Conservation (phyloP, 2,888 invertebrate genomes). For the Crepidodera aurea region DNA sequence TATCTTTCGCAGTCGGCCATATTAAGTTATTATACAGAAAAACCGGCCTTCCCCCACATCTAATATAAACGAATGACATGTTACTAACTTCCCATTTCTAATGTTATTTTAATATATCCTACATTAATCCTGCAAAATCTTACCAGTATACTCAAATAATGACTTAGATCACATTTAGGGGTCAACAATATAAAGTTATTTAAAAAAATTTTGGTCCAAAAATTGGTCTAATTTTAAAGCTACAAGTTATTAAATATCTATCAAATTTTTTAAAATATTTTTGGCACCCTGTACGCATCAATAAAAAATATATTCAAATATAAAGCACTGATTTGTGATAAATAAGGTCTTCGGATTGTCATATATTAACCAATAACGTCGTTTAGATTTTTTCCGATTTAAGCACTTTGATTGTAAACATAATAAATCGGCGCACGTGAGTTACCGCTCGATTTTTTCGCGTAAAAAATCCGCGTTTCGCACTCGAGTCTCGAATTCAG, state of each 20-base stretch:
- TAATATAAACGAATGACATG: not conserved
- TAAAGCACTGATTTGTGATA: not conserved
- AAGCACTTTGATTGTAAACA: conserved; percentile 1
- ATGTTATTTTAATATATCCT: not conserved
- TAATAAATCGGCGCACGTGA: not conserved
- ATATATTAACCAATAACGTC: not conserved
- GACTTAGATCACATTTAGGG: not conserved
- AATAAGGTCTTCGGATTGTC: not conserved
- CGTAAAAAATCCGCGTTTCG: not conserved
- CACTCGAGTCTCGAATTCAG: not conserved
- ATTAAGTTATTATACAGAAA: not conserved
- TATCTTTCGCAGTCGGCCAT: not conserved
- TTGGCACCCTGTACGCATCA: not conserved
- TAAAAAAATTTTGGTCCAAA: not conserved
- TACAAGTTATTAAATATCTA: not conserved
- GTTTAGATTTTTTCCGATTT: not conserved
- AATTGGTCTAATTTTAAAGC: conserved; percentile 1
- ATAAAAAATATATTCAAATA: not conserved
- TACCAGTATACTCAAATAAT: not conserved
- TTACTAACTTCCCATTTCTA: no score
- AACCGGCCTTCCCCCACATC: not conserved
- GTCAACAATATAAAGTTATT: not conserved
- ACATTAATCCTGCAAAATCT: not conserved
- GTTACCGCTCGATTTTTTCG: not conserved
- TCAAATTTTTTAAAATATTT: not conserved